phyloP scores from a whole-genome alignment of 2,797 vertebrate species.

The Tokudaia tokunoshimensis region DNA sequence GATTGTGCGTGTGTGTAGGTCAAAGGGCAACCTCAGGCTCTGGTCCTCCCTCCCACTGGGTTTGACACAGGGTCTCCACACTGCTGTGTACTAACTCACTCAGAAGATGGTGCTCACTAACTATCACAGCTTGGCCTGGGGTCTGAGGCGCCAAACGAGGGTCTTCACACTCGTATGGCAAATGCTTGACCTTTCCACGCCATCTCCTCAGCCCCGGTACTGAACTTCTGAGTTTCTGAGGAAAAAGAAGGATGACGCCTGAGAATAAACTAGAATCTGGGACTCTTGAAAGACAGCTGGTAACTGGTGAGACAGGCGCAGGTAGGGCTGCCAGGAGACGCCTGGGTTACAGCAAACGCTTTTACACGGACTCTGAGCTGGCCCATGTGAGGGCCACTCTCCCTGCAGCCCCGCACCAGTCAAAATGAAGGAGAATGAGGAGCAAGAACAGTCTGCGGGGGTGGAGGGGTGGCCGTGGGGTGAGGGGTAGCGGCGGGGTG shows the following conservation, averaged over 20 bases:
- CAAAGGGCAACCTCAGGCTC: not conserved
- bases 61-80: not conserved
- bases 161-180: not conserved
- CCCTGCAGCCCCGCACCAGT: not conserved
- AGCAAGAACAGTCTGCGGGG: too few species aligned
- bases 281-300: not conserved
- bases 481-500: too few species aligned
- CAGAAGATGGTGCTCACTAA: fast-evolving
- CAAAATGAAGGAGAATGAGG: not conserved
- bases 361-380: not conserved
- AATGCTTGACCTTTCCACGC: fast-evolving
- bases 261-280: not conserved
- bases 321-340: not conserved
- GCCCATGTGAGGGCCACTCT: not conserved
- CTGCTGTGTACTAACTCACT: not conserved
- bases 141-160: too few species aligned
- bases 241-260: not conserved
- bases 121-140: not conserved
- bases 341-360: not conserved
- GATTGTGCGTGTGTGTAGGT: not conserved
- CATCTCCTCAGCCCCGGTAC: not conserved
- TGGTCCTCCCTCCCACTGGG: not conserved
- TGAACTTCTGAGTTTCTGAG: not conserved
- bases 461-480: not conserved
- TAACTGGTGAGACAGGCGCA: not conserved